Conservation (phyloP, 2,113 vertebrate genomes). For the Chloebia gouldiae region DNA sequence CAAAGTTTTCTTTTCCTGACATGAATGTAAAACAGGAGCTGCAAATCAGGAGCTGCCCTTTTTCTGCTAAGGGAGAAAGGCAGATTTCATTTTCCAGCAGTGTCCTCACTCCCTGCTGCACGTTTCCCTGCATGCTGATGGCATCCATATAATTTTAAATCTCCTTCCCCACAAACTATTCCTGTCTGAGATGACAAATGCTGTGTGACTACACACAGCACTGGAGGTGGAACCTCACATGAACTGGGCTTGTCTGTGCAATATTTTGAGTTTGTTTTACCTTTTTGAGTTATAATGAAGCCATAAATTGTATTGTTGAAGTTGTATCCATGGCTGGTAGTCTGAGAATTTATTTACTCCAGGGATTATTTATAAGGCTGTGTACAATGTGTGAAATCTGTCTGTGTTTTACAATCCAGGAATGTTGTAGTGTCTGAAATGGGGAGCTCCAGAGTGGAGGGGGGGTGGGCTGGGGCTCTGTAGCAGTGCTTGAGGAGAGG, state of each 20-base stretch:
- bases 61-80: background rate
- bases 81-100: background rate
- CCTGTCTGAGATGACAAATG: background rate
- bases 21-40: constrained; percentile 3
- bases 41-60: background rate
- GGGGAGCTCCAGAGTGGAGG: background rate
- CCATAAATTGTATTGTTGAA: background rate
- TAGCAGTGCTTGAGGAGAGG: fast-evolving
- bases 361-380: background rate
- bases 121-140: background rate
- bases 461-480: background rate
- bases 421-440: background rate
- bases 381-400: background rate
- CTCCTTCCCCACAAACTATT: background rate
- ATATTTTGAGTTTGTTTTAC: constrained; percentile 4
- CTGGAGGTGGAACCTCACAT: background rate
- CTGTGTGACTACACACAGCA: background rate
- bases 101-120: background rate
- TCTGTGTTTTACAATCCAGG: background rate
- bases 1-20: constrained; percentile 23
- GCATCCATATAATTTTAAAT: background rate
- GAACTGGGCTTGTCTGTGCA: constrained; percentile 24
- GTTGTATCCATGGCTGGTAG: background rate
- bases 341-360: background rate
- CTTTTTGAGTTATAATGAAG: background rate